Base-by-base conservation (phyloP, 2,797 vertebrate genomes). In the Acanthis flammea region DNA sequence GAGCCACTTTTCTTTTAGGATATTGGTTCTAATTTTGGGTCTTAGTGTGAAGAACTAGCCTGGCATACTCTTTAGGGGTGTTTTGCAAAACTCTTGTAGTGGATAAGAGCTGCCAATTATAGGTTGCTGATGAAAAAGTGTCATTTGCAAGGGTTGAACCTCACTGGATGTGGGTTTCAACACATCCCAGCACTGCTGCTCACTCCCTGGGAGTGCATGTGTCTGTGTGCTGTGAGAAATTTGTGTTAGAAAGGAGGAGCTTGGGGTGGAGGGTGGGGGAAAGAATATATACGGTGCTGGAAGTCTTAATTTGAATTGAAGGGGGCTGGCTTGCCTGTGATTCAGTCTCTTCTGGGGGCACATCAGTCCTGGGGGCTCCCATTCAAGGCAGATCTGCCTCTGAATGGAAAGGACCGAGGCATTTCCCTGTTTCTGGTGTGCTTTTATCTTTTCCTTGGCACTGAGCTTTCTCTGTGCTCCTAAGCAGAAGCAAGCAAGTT, bases 381-480 rank as follows among this genome's bases (percentile, higher is more conserved):
- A 81, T 95, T 96, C 94, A 95, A 41, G 44, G 63, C 76, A 76
- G 71, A 87, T 94, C 88, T 94, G 83, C 77, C 74, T 95, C 83
- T 96, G 94, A 95, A 94, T 94, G 71, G 82, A 58, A 78, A 82
- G n/a, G 45, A 33, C 60, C 12, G 60, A 73, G 44, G 55, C 71
- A 78, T 47, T 91, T 78, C 54, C 45, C 61, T 51, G 12, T 70
- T 84, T 95, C 60, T 63, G 19, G 42, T 28, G 71, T 23, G 61
- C 76, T 67, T 89, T 88, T 82, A 53, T 92, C 41, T 47, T 61
- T 68, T 86, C 77, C 72, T 91, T 78, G 70, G 62, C 54, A 31
- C 7, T 57, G 76, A 63, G 55, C 55, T 88, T 95, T 86, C 89
- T 96, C 91, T 79, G n/a, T 63, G 73, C 54, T 79, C 25, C 33